Percentiles rank a stretch among this genome's conserved stretches.
Evolutionary conservation across 2,113 vertebrate species (phyloP).

Genomic region (Boleophthalmus pectinirostris): DNA sequence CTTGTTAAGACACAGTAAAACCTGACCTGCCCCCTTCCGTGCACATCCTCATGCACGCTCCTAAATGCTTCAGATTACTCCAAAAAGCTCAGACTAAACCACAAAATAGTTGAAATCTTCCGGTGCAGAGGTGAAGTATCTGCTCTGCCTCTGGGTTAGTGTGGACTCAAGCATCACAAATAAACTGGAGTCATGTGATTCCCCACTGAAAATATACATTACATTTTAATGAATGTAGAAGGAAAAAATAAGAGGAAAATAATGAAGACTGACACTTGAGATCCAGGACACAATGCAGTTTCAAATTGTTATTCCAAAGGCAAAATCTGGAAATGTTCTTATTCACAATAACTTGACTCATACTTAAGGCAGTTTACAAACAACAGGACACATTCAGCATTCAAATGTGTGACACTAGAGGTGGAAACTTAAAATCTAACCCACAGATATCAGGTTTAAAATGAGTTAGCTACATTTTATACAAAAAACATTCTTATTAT

Average conservation of each 20-base stretch:
- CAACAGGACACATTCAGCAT: neutral
- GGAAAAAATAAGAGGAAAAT: neutral
- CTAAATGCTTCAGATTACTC: conserved; percentile 24
- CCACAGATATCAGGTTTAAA: neutral
- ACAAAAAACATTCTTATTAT: no score
- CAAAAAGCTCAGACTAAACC: conserved; percentile 14
- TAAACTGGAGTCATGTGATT: neutral
- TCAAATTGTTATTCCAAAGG: conserved; percentile 5
- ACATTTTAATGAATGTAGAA: conserved; percentile 1
- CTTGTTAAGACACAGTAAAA: conserved; percentile 49
- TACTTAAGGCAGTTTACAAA: neutral
- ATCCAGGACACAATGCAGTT: neutral
- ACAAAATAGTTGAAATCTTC: conserved; percentile 8
- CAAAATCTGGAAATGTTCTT: neutral
- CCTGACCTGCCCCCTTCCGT: conserved; percentile 25
- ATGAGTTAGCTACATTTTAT: neutral
- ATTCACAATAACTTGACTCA: neutral
- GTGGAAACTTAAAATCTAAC: neutral
- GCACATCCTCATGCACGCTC: conserved; percentile 9
- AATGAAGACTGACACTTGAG: conserved; percentile 3
- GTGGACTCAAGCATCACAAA: neutral
- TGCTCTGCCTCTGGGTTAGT: neutral
- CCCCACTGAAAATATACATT: conserved; percentile 11
- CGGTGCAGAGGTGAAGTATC: neutral
- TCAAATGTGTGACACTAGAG: neutral